Evolutionary conservation across 1,140 invertebrate genomes (phyloP), one percentile per base, ranked within the genome.

Genomic region (Drosophila varians): DNA sequence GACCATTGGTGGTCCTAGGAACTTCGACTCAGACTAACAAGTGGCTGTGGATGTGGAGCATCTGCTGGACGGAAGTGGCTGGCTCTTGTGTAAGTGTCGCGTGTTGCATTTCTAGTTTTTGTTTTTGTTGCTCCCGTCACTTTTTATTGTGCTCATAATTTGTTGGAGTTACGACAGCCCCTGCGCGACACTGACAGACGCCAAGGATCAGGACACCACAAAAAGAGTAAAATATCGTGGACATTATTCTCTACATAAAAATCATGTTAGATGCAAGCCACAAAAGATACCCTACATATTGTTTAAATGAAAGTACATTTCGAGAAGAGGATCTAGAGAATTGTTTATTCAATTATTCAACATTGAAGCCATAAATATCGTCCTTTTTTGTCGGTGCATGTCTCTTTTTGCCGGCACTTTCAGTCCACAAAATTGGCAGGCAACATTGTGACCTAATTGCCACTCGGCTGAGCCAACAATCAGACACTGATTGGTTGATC

Each of bases 61-160:
- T 46, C 62, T 60, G 69, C 60, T 78, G 52, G 38, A 28, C 75
- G 48, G 53, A 78, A 69, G 62, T 69, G 69, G 25, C 52, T 65
- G 65, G 45, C 77, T 80, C 77, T 75, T 72, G 64, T 72, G 58
- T 57, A 48, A 60, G 47, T 72, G 56, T 64, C 60, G 25, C 61
- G 62, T 65, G 38, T 56, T 66, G 25, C 18, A 48, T 21, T 56
- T 53, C n/a, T n/a, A n/a, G 60, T 57, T 61, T 40, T 60, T 53
- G 56, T 57, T 68, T 21, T 38, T 49, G 38, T 48, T 31, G 46
- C 61, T 40, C 34, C 40, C 71, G 57, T 58, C 65, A 72, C 55
- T 80, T 80, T 79, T 75, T 80, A 80, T 80, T 58, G 58, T 58
- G 47, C 66, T 66, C 77, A 80, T 80, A 80, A 75, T 80, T 80